Conservation (phyloP, 2,888 invertebrate genomes). For the Habrosyne pyritoides region DNA sequence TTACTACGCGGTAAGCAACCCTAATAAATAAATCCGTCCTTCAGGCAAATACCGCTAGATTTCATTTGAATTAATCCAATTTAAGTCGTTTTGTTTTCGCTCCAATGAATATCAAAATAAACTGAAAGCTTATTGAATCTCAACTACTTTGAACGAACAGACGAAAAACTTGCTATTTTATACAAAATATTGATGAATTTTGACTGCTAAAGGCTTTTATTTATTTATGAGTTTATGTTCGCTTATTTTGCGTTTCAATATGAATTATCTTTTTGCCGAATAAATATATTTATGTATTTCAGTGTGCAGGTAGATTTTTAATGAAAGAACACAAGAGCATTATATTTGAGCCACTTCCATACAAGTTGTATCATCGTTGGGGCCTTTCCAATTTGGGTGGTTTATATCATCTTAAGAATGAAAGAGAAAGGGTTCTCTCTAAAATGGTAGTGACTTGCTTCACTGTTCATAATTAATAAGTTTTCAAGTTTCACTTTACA, state of each 20-base stretch:
- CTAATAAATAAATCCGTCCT: constrained; percentile 1
- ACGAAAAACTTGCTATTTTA: not conserved
- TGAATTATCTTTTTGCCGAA: too few species aligned
- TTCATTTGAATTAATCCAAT: not conserved
- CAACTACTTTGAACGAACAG: not conserved
- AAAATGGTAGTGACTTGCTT: constrained; percentile 11
- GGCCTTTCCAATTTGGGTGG: constrained; percentile 22
- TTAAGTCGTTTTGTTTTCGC: constrained; percentile 2
- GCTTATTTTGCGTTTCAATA: not conserved
- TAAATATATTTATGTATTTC: too few species aligned
- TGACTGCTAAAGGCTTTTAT: not conserved
- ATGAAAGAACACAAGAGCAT: constrained; percentile 14
- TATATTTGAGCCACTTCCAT: constrained; percentile 22
- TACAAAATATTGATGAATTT: not conserved
- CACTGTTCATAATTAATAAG: constrained; percentile 26
- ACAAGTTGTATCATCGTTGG: constrained; percentile 5
- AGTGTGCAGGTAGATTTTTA: too few species aligned
- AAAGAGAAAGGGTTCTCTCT: constrained; percentile 23
- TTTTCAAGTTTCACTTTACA: constrained; percentile 14
- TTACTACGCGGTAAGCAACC: constrained; percentile 1
- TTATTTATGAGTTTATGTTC: not conserved
- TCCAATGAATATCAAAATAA: constrained; percentile 2
- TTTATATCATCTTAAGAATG: constrained; percentile 31
- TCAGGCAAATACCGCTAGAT: constrained; percentile 2
- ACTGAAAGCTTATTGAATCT: constrained; percentile 8